These are phyloP conservation scores for Lathronympha strigana DNA, from an alignment of 2,888 invertebrate species.

Conservation along the genomic window DNA sequence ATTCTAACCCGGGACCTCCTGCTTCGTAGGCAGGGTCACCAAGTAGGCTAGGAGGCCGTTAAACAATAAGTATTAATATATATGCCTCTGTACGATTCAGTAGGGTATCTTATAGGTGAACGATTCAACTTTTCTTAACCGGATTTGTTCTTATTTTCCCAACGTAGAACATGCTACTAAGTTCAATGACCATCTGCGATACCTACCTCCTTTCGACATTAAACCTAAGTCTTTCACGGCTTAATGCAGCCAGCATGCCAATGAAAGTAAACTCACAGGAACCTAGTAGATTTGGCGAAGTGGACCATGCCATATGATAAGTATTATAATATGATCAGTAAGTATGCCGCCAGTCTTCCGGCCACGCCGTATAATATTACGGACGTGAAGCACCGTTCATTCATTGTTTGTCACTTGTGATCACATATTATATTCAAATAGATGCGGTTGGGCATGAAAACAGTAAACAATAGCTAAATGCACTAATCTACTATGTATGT, in stretches of 20 bases:
- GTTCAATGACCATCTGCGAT: neutral
- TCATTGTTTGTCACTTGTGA: constrained; percentile 43
- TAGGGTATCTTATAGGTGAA: too few species aligned
- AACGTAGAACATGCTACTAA: neutral
- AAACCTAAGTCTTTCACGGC: neutral
- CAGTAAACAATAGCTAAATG: constrained; percentile 26
- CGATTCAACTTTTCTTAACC: too few species aligned
- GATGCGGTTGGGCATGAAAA: constrained; percentile 1
- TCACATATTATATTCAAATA: constrained; percentile 33
- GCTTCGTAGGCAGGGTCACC: too few species aligned
- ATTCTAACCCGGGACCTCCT: too few species aligned
- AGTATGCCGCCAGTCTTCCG: constrained; percentile 71
- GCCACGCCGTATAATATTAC: constrained; percentile 56
- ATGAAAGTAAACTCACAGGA: constrained; percentile 63
- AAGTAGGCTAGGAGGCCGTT: too few species aligned
- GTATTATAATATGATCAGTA: constrained; percentile 51
- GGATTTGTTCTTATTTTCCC: neutral
- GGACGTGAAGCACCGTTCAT: constrained; percentile 46
- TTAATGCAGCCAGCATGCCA: constrained; percentile 41
- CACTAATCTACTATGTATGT: neutral
- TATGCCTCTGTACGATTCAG: too few species aligned
- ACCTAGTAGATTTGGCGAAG: constrained; percentile 54
- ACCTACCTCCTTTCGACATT: neutral
- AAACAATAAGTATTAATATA: too few species aligned
- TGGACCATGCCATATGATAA: constrained; percentile 56